phyloP scores from a whole-genome alignment of 2,113 vertebrate genomes.

The Pelodiscus sinensis region DNA sequence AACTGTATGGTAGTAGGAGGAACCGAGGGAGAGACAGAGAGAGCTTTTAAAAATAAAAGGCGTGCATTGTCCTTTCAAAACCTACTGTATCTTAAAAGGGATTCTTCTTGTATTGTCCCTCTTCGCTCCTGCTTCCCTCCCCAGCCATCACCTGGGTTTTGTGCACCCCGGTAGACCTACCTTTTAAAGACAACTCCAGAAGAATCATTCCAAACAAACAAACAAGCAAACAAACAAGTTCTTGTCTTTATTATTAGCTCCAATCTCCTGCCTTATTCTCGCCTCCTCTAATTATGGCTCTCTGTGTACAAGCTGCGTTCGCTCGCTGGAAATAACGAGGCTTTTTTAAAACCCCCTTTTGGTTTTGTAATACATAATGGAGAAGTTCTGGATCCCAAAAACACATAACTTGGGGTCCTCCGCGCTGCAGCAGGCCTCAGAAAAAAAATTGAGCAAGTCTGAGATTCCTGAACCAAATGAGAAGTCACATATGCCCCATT shows the following conservation, averaged over 20 bases:
- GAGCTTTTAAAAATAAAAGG: slow-evolving; percentile 66
- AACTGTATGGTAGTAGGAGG: slow-evolving; percentile 58
- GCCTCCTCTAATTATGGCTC: fast-evolving
- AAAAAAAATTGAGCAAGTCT: not conserved
- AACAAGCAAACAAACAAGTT: slow-evolving; percentile 31
- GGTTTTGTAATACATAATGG: not conserved
- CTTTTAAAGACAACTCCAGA: not conserved
- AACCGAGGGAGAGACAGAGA: slow-evolving; percentile 52
- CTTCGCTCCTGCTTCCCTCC: not conserved
- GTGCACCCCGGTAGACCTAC: not conserved
- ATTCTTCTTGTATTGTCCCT: slow-evolving; percentile 24
- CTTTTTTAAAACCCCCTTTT: not conserved
- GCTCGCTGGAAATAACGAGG: fast-evolving
- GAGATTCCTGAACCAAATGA: not conserved
- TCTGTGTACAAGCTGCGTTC: not conserved
- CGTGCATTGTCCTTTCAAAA: slow-evolving; percentile 70
- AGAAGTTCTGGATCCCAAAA: not conserved
- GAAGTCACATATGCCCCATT: not conserved
- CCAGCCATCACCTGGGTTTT: not conserved
- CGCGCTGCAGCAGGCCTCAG: not conserved
- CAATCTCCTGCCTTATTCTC: not conserved
- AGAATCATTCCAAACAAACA: slow-evolving; percentile 27
- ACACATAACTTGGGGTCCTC: fast-evolving
- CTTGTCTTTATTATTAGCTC: not conserved
- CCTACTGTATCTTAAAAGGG: slow-evolving; percentile 69